These are phyloP conservation scores for Mythimna lalbum DNA, from an alignment of 2,888 invertebrate species.

Conservation along the genomic window DNA sequence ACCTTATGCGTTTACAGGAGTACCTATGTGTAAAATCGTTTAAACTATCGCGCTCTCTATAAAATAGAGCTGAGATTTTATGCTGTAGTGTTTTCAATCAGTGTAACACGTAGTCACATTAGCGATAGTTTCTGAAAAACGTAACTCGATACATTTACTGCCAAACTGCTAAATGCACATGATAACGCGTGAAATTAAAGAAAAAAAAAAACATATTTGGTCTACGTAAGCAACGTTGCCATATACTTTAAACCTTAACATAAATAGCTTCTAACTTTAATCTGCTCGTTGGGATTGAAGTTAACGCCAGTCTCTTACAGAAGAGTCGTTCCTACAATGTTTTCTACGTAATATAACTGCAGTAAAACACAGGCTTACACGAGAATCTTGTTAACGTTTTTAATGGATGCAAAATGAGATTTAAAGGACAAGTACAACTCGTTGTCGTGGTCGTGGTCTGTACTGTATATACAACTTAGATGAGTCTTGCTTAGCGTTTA, in stretches of 20 bases:
- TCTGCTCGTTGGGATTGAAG: slow-evolving; percentile 26
- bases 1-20: too few relatives aligned
- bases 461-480: neutral
- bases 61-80: too few relatives aligned
- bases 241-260: neutral
- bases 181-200: too few relatives aligned
- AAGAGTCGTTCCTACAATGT: slow-evolving; percentile 28
- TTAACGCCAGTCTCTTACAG: slow-evolving; percentile 34
- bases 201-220: neutral
- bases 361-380: slow-evolving; percentile 36
- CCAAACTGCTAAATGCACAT: too few relatives aligned
- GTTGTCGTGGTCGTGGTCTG: neutral
- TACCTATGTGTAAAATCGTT: too few relatives aligned
- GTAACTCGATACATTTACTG: too few relatives aligned
- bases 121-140: too few relatives aligned
- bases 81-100: too few relatives aligned
- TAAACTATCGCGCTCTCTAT: too few relatives aligned
- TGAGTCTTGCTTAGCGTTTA: neutral
- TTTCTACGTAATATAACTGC: slow-evolving; percentile 41
- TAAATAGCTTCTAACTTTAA: slow-evolving; percentile 38
- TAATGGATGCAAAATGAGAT: slow-evolving; percentile 20
- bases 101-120: too few relatives aligned
- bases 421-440: slow-evolving; percentile 1
- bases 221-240: too few relatives aligned
- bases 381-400: slow-evolving; percentile 45